Percentiles rank a stretch among this genome's conserved stretches.
These are phyloP conservation scores for Hydriomena furcata DNA, from an alignment of 2,888 invertebrate species.

Conservation along the genomic window DNA sequence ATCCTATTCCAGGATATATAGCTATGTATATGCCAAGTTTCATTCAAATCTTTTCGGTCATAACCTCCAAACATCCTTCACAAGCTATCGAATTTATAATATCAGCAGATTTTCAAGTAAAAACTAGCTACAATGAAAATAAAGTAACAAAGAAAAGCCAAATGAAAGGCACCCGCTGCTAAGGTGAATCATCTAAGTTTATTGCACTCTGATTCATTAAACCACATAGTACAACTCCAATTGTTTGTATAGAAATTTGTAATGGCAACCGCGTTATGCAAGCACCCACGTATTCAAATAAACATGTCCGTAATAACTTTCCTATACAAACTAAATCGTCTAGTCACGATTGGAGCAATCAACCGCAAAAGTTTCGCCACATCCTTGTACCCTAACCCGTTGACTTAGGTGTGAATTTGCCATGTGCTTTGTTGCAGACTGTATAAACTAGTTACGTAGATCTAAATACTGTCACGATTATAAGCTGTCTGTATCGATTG, in stretches of 20 bases:
- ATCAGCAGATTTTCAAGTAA: too few species aligned
- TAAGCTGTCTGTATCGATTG: constrained; percentile 50
- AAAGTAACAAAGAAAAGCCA: background rate
- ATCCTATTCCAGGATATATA: too few species aligned
- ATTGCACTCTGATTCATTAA: constrained; percentile 64
- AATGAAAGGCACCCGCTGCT: constrained; percentile 24
- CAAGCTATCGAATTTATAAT: too few species aligned
- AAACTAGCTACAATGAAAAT: too few species aligned
- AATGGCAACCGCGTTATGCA: constrained; percentile 67
- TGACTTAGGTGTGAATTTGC: constrained; percentile 43
- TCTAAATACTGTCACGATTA: constrained; percentile 41
- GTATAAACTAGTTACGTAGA: constrained; percentile 39
- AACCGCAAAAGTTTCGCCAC: constrained; percentile 34
- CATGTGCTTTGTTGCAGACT: constrained; percentile 20
- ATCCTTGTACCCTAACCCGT: constrained; percentile 31
- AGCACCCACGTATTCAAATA: constrained; percentile 79
- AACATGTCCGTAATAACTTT: constrained; percentile 77
- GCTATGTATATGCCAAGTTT: too few species aligned
- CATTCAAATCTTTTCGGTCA: too few species aligned
- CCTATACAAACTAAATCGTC: constrained; percentile 77
- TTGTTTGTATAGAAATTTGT: constrained; percentile 38
- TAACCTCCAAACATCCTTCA: too few species aligned
- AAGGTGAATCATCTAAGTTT: constrained; percentile 63
- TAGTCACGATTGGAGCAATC: constrained; percentile 70
- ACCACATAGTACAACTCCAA: constrained; percentile 36